Conservation (phyloP, 2,888 invertebrate genomes). For the Lepidocyrtinus sp. region DNA sequence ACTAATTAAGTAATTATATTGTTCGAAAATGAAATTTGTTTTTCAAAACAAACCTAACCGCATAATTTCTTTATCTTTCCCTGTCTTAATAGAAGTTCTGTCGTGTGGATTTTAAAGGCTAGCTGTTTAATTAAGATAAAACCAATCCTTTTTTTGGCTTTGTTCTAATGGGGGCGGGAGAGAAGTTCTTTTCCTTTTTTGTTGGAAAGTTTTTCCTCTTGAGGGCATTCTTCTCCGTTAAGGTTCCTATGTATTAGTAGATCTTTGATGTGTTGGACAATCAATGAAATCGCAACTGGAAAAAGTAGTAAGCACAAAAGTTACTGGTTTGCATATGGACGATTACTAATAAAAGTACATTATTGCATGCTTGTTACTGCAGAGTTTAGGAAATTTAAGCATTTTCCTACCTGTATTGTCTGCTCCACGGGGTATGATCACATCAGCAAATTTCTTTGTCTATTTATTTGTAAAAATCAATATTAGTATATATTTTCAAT, state of each 20-base stretch:
- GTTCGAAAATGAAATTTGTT: too few relatives aligned
- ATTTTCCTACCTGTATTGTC: conserved; percentile 95
- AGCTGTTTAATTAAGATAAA: too few relatives aligned
- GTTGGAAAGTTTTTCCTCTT: conserved; percentile 27
- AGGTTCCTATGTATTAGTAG: conserved; percentile 50
- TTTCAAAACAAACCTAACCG: too few relatives aligned
- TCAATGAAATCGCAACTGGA: conserved; percentile 99
- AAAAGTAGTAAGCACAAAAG: conserved; percentile 70
- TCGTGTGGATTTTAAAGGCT: too few relatives aligned
- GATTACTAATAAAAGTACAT: conserved; percentile 69
- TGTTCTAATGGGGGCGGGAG: conserved; percentile 39
- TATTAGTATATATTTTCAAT: background rate
- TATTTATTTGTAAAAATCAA: conserved; percentile 76
- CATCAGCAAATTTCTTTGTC: conserved; percentile 99
- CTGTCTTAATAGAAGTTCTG: too few relatives aligned
- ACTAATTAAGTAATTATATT: too few relatives aligned
- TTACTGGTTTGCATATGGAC: too few relatives aligned
- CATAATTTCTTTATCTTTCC: too few relatives aligned
- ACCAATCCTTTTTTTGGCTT: conserved; percentile 1
- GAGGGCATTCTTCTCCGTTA: background rate
- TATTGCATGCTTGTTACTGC: too few relatives aligned
- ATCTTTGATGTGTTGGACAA: conserved; percentile 99
- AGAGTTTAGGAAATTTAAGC: too few relatives aligned
- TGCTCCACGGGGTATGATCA: conserved; percentile 98
- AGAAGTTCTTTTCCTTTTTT: conserved; percentile 43